Percentiles rank a stretch among this genome's conserved stretches.
phyloP scores from a whole-genome alignment of 2,797 vertebrate species.

The Buceros bicornis region DNA sequence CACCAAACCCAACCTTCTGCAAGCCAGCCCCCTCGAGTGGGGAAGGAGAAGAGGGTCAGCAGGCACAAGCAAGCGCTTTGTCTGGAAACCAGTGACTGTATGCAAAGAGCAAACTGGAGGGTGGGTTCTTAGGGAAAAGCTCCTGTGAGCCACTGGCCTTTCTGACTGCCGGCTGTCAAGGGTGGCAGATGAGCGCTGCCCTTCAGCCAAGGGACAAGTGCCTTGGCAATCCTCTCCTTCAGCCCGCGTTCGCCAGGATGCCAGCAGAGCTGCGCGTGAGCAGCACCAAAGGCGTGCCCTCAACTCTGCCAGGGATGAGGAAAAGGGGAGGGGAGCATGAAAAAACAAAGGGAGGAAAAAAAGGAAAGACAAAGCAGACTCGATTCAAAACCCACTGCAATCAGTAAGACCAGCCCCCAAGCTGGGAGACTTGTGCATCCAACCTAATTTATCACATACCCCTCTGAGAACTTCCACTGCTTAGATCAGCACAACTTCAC shows the following conservation, averaged over 20 bases:
- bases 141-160: background rate
- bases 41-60: background rate
- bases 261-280: background rate
- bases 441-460: background rate
- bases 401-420: background rate
- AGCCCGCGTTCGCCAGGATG: background rate
- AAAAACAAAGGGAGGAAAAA: background rate
- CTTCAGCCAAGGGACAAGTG: background rate
- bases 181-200: background rate
- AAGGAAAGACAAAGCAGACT: background rate
- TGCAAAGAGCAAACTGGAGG: background rate
- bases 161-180: background rate
- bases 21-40: background rate
- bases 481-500: background rate
- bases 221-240: background rate
- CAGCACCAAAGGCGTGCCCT: background rate
- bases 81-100: background rate
- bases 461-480: background rate
- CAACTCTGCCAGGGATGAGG: background rate
- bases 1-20: background rate
- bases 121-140: background rate
- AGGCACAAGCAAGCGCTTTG: background rate
- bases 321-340: background rate
- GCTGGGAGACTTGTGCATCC: background rate
- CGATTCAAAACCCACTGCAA: background rate